Base-by-base conservation (phyloP, 2,888 invertebrate genomes). In the Acrobasis suavella region DNA sequence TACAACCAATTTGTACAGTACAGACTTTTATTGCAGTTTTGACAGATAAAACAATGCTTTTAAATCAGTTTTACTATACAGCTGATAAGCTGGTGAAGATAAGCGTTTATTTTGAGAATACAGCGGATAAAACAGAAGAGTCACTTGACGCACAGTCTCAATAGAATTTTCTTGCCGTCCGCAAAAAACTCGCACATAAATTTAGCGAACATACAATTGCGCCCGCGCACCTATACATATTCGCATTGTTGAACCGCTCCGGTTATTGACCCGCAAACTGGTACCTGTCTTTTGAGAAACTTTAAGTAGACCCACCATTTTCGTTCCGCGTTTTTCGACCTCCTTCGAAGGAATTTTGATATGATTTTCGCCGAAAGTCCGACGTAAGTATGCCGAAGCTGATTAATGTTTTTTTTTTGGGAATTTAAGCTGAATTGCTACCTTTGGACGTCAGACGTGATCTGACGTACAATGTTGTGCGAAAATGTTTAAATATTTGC, bases 181-280 rank as follows among this genome's bases (percentile, higher is more conserved):
- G n/a, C n/a, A 17, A 58, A 32, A 49, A 74, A 73, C 71, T 75
- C 73, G 80, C 80, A 76, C 74, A 71, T 58, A 65, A 62, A 67
- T 62, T 60, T 52, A 72, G 69, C 73, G 76, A 62, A 67, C 64
- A 73, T 58, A 69, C 67, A 71, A 72, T 69, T 49, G 37, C 69
- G 70, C 67, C 71, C 63, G 69, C 70, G 67, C 68, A 65, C 51
- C 65, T 65, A 64, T 67, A 70, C 71, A 72, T 66, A 72, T 72
- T 73, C 72, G 70, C 79, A 78, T 82, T 81, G 83, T 83, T 85
- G 80, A 84, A 86, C 68, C 80, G 90, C 85, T 75, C 90, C 74
- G 91, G 89, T 89, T 90, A 89, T 90, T 87, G 89, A 86, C 85
- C 89, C 70, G 74, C 74, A 80, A 82, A 82, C 85, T 77, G 77